Conservation (phyloP, 2,888 invertebrate genomes). For the Caenorhabditis imperialis region DNA sequence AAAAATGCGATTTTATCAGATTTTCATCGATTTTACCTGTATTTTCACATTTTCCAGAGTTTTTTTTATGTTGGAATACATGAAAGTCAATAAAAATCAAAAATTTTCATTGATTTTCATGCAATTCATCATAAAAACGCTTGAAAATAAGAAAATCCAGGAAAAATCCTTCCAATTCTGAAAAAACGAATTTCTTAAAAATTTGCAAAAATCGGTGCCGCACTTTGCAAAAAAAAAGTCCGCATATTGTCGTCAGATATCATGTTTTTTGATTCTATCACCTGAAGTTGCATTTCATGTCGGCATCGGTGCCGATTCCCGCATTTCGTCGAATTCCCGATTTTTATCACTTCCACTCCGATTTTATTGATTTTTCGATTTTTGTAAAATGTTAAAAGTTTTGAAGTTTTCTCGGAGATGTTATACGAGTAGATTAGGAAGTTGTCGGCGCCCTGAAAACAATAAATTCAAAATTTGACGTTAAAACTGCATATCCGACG, state of each 20-base stretch:
- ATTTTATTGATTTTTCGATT: neutral
- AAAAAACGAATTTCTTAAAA: too few relatives aligned
- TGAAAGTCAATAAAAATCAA: too few relatives aligned
- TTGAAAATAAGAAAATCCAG: neutral
- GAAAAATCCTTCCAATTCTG: too few relatives aligned
- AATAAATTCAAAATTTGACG: neutral
- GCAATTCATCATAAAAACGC: too few relatives aligned
- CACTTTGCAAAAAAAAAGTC: too few relatives aligned
- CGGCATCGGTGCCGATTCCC: constrained; percentile 59
- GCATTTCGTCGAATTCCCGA: constrained; percentile 54
- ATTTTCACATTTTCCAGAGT: too few relatives aligned
- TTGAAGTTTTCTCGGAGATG: constrained; percentile 10
- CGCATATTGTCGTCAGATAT: too few relatives aligned
- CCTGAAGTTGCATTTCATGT: constrained; percentile 64
- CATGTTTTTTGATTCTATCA: too few relatives aligned
- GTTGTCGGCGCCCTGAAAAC: constrained; percentile 53
- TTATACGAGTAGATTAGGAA: constrained; percentile 52
- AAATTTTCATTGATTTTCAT: neutral
- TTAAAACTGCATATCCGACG: neutral
- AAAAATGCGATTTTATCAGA: too few relatives aligned
- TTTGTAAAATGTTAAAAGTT: constrained; percentile 39
- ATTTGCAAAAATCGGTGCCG: too few relatives aligned
- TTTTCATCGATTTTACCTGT: too few relatives aligned
- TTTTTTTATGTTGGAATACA: too few relatives aligned
- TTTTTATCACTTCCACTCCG: constrained; percentile 24